A percentile compares a stretch with the other conserved stretches of the same genome.
Evolutionary conservation across 2,797 vertebrate genomes (phyloP).

Genomic region (Bradypodion ventrale): DNA sequence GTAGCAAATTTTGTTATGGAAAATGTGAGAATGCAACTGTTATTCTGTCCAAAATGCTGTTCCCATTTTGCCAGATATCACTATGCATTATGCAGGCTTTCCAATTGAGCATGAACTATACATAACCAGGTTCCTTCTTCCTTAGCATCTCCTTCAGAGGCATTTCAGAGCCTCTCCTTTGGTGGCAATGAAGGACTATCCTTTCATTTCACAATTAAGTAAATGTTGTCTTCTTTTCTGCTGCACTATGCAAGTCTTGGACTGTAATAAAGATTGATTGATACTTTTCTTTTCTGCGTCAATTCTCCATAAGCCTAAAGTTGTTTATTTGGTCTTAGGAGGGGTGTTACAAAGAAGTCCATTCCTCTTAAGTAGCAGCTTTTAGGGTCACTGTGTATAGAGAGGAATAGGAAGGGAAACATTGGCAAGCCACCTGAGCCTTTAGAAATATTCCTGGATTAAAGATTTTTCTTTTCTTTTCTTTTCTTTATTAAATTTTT

Average conservation of each 20-base stretch:
- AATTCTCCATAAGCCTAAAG: background rate
- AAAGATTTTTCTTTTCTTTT: background rate
- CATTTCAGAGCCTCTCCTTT: background rate
- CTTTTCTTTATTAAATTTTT: no score
- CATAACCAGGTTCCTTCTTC: background rate
- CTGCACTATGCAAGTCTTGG: no score
- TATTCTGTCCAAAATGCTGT: background rate
- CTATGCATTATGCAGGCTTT: no score
- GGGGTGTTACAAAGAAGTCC: background rate
- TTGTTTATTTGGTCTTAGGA: background rate
- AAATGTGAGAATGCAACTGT: background rate
- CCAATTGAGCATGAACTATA: background rate
- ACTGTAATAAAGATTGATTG: no score
- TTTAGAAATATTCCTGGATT: background rate
- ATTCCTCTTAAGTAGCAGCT: background rate
- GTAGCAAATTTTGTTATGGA: background rate
- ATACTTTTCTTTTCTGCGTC: background rate
- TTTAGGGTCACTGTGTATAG: background rate
- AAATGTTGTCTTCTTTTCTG: no score
- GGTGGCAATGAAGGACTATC: background rate
- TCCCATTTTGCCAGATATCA: background rate
- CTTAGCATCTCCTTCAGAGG: background rate
- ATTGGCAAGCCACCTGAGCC: background rate
- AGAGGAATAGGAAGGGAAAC: background rate
- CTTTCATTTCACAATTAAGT: background rate